Base-by-base conservation (phyloP, 2,888 invertebrate species). In the Drosophila eohydei region DNA sequence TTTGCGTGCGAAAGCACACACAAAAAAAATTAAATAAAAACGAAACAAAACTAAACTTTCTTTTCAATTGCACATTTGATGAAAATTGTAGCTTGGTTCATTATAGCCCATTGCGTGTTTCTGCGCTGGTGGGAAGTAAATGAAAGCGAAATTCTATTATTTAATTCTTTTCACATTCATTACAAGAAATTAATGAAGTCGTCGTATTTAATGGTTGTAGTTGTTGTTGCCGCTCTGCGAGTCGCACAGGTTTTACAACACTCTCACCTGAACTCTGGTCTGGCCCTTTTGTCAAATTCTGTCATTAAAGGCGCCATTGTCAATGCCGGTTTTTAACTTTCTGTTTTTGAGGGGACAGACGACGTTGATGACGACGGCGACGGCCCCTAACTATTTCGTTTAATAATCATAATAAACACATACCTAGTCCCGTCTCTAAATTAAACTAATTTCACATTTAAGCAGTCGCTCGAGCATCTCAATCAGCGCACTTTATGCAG, bases 121-220 rank as follows among this genome's bases (percentile, higher is more conserved):
- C 36, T 11, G 8, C 43, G 59, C 40, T 48, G 64, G 68, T 87
- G 81, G 78, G 77, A 78, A 87, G 67, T 61, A 72, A 91, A 91
- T 76, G 91, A 91, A 91, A 91, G 91, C 83, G 90, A 91, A 91
- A 91, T 90, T 91, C 85, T 91, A 89, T 91, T 91, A 91, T 91
- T 91, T 89, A 91, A 91, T 91, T 91, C 89, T 89, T 88, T 90
- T 79, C 78, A 87, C 85, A 87, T 88, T 87, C 79, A 83, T 88
- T 87, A 80, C 86, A 80, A 67, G 81, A 81, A 79, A 80, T 85
- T 83, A 84, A 88, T 83, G 81, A 82, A 74, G 61, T 58, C 51
- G 65, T 51, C 55, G 59, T 41, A 54, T 74, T 71, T 74, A 58
- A 68, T 40, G 38, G 40, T 12, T 54, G 50, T 7, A 2, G 51